Evolutionary conservation across 2,113 vertebrate species (phyloP).

Genomic region (Telmatochromis brachygnathus): DNA sequence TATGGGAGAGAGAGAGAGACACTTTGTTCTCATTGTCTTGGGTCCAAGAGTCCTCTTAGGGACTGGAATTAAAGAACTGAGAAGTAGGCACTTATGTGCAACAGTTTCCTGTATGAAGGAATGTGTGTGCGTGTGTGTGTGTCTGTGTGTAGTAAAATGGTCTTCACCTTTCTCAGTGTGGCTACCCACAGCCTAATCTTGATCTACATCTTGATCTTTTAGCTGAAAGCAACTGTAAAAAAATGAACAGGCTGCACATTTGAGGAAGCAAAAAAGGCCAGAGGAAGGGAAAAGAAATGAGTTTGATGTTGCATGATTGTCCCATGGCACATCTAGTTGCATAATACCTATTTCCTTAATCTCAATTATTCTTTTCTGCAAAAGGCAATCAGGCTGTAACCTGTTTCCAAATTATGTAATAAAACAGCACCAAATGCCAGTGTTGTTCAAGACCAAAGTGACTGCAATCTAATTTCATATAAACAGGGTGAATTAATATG

Average conservation of each 20-base stretch:
- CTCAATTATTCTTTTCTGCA: background rate
- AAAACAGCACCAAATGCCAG: background rate
- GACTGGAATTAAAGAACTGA: background rate
- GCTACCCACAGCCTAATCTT: background rate
- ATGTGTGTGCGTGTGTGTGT: fast-evolving
- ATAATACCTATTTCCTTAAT: constrained; percentile 2
- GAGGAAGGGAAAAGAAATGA: background rate
- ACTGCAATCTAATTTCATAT: background rate
- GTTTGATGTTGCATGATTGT: background rate
- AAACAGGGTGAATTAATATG: background rate
- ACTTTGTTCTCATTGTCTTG: constrained; percentile 9
- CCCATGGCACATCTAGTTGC: background rate
- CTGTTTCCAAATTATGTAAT: background rate
- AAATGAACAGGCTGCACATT: background rate
- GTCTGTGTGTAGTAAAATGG: background rate
- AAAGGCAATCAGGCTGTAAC: background rate
- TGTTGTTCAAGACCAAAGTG: background rate
- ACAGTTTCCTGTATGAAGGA: background rate
- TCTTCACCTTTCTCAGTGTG: background rate
- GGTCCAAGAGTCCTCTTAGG: constrained; percentile 7
- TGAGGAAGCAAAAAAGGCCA: background rate
- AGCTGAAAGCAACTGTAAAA: background rate
- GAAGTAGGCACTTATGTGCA: background rate
- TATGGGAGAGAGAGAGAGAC: background rate
- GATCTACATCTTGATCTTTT: background rate